Evolutionary conservation across 2,797 vertebrate genomes (phyloP).

Genomic region (Notoglanidium macrostoma): DNA sequence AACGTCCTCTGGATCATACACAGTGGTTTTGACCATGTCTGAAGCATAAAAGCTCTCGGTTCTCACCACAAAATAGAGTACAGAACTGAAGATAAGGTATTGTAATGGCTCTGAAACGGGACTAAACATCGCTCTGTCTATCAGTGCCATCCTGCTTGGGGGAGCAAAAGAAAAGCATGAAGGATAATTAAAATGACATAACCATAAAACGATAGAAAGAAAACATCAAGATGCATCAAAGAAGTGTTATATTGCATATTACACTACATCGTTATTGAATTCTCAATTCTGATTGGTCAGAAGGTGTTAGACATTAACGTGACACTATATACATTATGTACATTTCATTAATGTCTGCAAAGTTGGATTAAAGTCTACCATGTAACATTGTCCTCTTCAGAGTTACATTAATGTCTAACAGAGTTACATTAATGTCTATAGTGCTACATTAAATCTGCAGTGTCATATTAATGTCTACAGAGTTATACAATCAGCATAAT

Average conservation of each 20-base stretch:
- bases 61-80: neutral
- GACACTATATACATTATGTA: too few species aligned
- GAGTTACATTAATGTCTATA: too few species aligned
- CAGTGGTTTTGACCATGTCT: neutral
- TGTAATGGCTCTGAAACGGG: neutral
- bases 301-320: neutral
- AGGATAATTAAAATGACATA: neutral
- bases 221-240: neutral
- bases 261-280: neutral
- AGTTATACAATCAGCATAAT: too few species aligned
- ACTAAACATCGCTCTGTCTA: neutral
- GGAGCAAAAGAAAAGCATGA: neutral
- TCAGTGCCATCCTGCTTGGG: neutral
- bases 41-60: neutral
- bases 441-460: too few species aligned
- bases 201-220: too few species aligned
- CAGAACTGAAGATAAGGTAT: neutral
- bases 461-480: neutral
- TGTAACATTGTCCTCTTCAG: too few species aligned
- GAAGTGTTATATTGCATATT: neutral
- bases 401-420: too few species aligned
- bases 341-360: too few species aligned
- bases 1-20: slow-evolving; percentile 56
- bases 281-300: neutral
- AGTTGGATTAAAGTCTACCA: too few species aligned